Base-by-base conservation (phyloP, 2,888 invertebrate species). In the Eucera pruinosa region DNA sequence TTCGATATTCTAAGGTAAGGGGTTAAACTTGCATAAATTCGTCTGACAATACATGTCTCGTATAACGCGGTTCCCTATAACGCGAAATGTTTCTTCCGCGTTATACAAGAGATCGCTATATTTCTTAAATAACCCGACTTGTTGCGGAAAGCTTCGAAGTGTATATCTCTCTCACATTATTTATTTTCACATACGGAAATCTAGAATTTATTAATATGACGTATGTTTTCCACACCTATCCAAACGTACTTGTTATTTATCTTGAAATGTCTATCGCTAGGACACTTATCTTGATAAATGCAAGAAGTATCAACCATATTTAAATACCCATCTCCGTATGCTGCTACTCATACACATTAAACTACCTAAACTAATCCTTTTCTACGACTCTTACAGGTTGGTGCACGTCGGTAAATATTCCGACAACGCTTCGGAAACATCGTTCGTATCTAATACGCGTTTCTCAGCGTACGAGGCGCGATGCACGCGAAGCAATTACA, bases 401-500 rank as follows among this genome's bases (percentile, higher is more conserved):
- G 30, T 30, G 27, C n/a, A 39, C 47, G 48, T 33, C 67, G 39
- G 67, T 67, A 48, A 48, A 58, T 67, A 48, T 48, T 30, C 33
- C n/a, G 36, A 57, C 57, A 67, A 58, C 67, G 39, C 30, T 30
- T 48, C 39, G 15, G 47, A 64, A 30, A 18, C 50, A 62, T 23
- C 62, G n/a, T 50, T 45, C 55, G 50, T 43, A 36, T 43, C 60
- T 60, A 54, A 67, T 39, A 60, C 66, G 33, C 50, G 23, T 67
- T 60, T 54, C 43, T 45, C 54, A 27, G 41, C 58, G 43, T 67
- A 36, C 36, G n/a, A 20, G 7, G 55, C 47, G n/a, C 39, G 45
- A 54, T 71, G 65, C 70, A 71, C 70, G 70, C 70, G 65, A 71
- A 57, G 65, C 70, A 71, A 71, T 71, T 71, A 65, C 70, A 55